These are phyloP conservation scores for Rhagoletis zephyria DNA, from an alignment of 1,140 invertebrate genomes.

Conservation along the genomic window DNA sequence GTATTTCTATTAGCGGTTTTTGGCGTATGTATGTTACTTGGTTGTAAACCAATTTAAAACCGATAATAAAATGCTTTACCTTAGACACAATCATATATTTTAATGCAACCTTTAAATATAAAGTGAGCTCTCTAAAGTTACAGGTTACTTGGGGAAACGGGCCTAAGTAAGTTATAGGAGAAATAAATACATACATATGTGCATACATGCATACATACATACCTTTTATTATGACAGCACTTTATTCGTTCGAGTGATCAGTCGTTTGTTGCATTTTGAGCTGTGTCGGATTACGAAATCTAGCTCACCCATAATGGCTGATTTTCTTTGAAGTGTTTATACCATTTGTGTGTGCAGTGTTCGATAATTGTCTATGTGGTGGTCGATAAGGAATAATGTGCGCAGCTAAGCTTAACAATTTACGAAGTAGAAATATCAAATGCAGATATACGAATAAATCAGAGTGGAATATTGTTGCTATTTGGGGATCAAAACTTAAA, in stretches of 20 bases:
- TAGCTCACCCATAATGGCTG: background rate
- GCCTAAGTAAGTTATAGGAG: no score
- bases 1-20: no score
- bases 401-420: background rate
- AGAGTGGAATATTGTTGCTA: no score
- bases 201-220: background rate
- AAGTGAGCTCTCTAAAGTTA: no score
- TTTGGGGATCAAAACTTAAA: no score
- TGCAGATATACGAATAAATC: no score
- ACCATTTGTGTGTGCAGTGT: background rate
- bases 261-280: background rate
- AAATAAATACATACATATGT: background rate
- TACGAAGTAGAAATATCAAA: background rate
- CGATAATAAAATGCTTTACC: no score
- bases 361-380: background rate
- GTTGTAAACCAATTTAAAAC: no score
- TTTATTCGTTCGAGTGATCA: background rate
- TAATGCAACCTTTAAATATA: no score
- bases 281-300: background rate
- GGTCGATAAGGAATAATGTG: background rate
- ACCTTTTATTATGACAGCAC: background rate
- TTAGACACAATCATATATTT: no score
- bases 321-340: conserved; percentile 5
- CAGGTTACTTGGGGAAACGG: no score
- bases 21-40: no score